phyloP scores from a whole-genome alignment of 1,140 invertebrate genomes.

The Cydia splendana region DNA sequence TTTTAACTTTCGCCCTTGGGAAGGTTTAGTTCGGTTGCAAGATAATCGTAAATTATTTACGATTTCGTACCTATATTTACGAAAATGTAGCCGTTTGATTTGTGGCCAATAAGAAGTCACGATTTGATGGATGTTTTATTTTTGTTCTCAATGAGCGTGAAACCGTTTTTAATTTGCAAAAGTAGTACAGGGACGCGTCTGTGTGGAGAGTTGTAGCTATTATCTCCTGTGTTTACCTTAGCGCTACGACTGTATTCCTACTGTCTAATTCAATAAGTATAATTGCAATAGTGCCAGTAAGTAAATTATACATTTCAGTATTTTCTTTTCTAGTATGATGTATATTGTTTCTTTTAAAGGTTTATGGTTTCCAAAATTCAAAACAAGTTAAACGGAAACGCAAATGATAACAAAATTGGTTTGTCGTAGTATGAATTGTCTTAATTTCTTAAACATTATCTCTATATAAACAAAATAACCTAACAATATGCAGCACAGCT shows the following conservation, averaged over 20 bases:
- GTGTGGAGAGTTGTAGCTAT: constrained; percentile 11
- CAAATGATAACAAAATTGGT: too few relatives aligned
- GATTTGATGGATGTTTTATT: constrained; percentile 46
- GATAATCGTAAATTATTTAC: constrained; percentile 55
- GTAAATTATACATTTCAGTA: too few relatives aligned
- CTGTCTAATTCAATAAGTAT: not conserved
- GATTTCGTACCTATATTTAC: constrained; percentile 52
- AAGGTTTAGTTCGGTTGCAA: constrained; percentile 49
- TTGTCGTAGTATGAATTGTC: not conserved
- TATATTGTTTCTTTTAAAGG: too few relatives aligned
- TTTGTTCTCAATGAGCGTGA: constrained; percentile 18
- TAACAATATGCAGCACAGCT: too few relatives aligned
- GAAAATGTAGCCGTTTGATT: constrained; percentile 52
- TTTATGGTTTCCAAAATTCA: too few relatives aligned
- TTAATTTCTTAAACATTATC: not conserved
- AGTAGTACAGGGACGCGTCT: constrained; percentile 31
- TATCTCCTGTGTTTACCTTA: constrained; percentile 27
- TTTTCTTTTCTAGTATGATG: too few relatives aligned
- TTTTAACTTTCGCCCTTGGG: constrained; percentile 61
- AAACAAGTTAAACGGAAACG: too few relatives aligned
- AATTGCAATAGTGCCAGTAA: not conserved
- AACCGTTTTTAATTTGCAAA: constrained; percentile 27
- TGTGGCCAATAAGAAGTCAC: constrained; percentile 47
- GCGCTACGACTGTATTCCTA: not conserved
- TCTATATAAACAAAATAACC: not conserved